Evolutionary conservation across 2,113 vertebrate species (phyloP), one percentile per base, ranked within the genome.

Genomic region (Elephantulus edwardii): DNA sequence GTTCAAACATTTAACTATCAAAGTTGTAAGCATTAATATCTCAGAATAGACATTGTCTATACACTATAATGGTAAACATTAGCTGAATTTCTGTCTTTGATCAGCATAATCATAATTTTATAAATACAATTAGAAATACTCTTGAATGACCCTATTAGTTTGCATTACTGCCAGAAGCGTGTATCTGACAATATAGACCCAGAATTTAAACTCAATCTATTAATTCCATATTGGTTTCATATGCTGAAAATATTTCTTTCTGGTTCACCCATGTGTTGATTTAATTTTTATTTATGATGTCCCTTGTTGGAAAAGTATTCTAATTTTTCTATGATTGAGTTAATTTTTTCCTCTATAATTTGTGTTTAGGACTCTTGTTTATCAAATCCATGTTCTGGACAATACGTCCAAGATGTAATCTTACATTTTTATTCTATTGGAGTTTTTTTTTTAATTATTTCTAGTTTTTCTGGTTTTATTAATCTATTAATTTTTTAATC

Each of bases 401-500:
- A 42, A 38, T 62, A 52, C 40, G 62, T 56, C 46, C 26, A 48
- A 79, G n/a, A 54, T 56, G 58, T 10, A 52, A 33, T 35, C 13
- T 83, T 42, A 64, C 0, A 70, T 68, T 90, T 70, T 86, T 89
- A 60, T 66, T 82, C 64, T 77, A 72, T 28, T 52, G 35, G 30
- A 19, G 84, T 79, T 52, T 70, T 2, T 64, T 28, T 33, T 86
- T 91, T 70, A 52, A 22, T 89, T 62, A 89, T 52, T 95, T 48
- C 52, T 44, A 17, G 42, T 14, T 83, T 74, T n/a, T n/a, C n/a
- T n/a, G 66, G 16, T 79, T 48, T 66, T 71, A n/a, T n/a, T 13
- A 33, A 10, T 56, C 33, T 22, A 54, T 26, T 52, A 48, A 30
- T 54, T 33, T 5, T 22, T 52, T 52, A 64, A 35, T 85, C 83